Percentiles rank a stretch among this genome's conserved stretches.
Evolutionary conservation across 1,140 invertebrate genomes (phyloP).

Genomic region (Chionoecetes opilio): DNA sequence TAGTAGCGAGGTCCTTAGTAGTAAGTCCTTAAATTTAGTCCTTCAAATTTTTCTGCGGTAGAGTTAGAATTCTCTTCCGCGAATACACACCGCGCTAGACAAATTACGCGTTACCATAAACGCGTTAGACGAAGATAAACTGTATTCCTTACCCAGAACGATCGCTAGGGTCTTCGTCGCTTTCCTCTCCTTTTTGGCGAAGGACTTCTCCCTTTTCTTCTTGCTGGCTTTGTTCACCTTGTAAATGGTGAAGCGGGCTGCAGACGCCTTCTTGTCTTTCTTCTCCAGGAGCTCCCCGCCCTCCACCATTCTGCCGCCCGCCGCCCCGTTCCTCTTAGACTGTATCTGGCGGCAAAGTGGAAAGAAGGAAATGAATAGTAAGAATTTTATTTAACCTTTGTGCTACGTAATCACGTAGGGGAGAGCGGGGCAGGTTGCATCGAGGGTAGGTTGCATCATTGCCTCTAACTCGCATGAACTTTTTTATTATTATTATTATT

Average conservation of each 20-base stretch:
- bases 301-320: slow-evolving; percentile 51
- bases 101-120: background rate
- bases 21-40: too few relatives aligned
- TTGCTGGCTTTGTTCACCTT: slow-evolving; percentile 97
- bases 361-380: background rate
- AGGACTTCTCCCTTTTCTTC: slow-evolving; percentile 97
- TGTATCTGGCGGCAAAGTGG: slow-evolving; percentile 84
- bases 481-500: too few relatives aligned
- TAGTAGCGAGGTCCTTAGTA: too few relatives aligned
- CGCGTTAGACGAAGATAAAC: too few relatives aligned
- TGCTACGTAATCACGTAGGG: too few relatives aligned
- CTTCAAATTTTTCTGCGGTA: too few relatives aligned
- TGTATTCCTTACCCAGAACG: slow-evolving; percentile 93
- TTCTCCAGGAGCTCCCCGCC: slow-evolving; percentile 78
- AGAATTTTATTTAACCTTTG: too few relatives aligned
- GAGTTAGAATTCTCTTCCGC: too few relatives aligned
- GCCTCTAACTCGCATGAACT: too few relatives aligned
- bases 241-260: slow-evolving; percentile 92
- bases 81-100: too few relatives aligned
- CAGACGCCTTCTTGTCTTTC: slow-evolving; percentile 82
- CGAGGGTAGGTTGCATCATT: too few relatives aligned
- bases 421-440: too few relatives aligned
- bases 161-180: slow-evolving; percentile 99
- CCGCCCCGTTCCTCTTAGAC: slow-evolving; percentile 87
- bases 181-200: slow-evolving; percentile 97